Evolutionary conservation across 1,140 invertebrate species (phyloP).

Genomic region (Idris sp.): DNA sequence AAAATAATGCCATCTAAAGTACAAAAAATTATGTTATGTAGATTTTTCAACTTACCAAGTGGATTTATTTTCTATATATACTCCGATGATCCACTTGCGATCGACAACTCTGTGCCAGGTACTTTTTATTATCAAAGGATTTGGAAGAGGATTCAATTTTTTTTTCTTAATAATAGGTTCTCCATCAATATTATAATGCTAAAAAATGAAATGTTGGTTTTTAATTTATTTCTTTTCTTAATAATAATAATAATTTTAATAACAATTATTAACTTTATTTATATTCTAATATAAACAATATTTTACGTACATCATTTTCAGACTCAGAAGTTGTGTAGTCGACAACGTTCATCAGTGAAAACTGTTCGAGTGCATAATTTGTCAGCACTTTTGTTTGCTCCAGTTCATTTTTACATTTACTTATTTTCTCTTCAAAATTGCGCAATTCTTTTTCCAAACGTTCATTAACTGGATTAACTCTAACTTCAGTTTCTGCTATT

Average conservation of each 20-base stretch:
- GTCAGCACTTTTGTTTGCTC: constrained; percentile 48
- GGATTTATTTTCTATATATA: constrained; percentile 63
- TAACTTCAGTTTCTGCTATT: background rate
- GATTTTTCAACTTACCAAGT: constrained; percentile 65
- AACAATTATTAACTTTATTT: constrained; percentile 13
- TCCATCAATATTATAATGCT: constrained; percentile 64
- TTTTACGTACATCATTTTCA: constrained; percentile 64
- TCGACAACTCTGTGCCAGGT: constrained; percentile 67
- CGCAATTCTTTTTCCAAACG: constrained; percentile 62
- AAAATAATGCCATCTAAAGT: no score
- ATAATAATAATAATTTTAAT: constrained; percentile 2
- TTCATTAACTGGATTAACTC: constrained; percentile 68
- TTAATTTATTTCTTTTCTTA: constrained; percentile 5
- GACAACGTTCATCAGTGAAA: constrained; percentile 46
- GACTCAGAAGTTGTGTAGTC: constrained; percentile 55
- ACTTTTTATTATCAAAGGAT: constrained; percentile 39
- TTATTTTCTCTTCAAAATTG: constrained; percentile 57
- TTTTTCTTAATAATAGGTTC: constrained; percentile 59
- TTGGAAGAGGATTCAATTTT: background rate
- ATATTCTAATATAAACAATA: background rate
- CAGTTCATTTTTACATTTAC: constrained; percentile 51
- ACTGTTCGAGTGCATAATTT: constrained; percentile 44
- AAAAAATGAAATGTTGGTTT: no score
- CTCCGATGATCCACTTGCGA: constrained; percentile 71
- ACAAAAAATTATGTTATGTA: background rate